phyloP scores from a whole-genome alignment of 1,140 invertebrate genomes.

The Drosophila kikkawai region DNA sequence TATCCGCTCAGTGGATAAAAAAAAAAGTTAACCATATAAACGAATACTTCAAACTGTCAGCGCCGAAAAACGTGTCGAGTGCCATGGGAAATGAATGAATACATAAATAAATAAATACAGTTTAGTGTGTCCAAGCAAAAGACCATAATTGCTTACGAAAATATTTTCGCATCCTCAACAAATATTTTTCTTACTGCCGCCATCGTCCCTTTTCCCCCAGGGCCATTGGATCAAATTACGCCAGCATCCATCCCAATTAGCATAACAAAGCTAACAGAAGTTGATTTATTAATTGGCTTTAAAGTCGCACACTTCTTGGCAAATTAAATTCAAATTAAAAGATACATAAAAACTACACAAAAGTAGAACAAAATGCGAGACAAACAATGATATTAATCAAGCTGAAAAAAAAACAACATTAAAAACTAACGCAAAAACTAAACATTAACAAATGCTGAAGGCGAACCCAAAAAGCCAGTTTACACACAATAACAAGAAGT shows the following conservation, averaged over 20 bases:
- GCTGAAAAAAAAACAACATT: conserved; percentile 16
- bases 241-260: conserved; percentile 45
- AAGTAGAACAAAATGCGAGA: conserved; percentile 32
- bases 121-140: conserved; percentile 19
- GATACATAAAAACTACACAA: conserved; percentile 23
- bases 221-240: conserved; percentile 32
- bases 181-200: conserved; percentile 19
- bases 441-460: conserved; percentile 22
- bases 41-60: conserved; percentile 67
- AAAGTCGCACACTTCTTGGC: conserved; percentile 31
- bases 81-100: conserved; percentile 37
- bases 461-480: conserved; percentile 49
- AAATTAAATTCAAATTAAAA: conserved; percentile 42
- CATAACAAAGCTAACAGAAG: conserved; percentile 67
- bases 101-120: conserved; percentile 41
- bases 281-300: conserved; percentile 46
- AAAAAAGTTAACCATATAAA: conserved; percentile 9
- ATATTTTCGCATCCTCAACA: conserved; percentile 33
- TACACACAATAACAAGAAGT: conserved; percentile 8
- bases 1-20: conserved; percentile 40
- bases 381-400: conserved; percentile 42
- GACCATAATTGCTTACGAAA: conserved; percentile 39
- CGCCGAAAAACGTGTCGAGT: conserved; percentile 56
- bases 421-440: background rate
- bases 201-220: conserved; percentile 1